Percentiles rank a stretch among this genome's conserved stretches.
phyloP scores from a whole-genome alignment of 2,113 vertebrate genomes.

The Neotragus pygmaeus region DNA sequence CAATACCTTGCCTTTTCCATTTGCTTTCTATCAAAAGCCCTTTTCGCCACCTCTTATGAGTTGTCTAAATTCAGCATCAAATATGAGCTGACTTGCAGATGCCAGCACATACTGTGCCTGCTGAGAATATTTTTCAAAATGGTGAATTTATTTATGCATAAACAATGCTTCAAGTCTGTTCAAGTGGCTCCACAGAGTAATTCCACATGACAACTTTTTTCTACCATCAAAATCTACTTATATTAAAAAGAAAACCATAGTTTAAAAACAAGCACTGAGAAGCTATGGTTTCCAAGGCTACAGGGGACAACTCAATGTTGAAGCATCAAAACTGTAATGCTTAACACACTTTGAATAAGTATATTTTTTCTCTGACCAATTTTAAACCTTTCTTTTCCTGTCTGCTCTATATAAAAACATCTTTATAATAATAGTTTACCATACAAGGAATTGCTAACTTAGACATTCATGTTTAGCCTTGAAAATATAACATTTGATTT shows the following conservation, averaged over 20 bases:
- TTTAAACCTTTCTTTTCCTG: slow-evolving; percentile 36
- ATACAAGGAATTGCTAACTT: not conserved
- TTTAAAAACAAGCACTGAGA: slow-evolving; percentile 58
- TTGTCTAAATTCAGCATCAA: slow-evolving; percentile 4
- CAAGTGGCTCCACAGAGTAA: slow-evolving; percentile 48
- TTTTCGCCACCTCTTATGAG: not conserved
- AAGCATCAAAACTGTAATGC: slow-evolving; percentile 39
- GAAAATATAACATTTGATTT: slow-evolving; percentile 4
- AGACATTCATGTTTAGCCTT: slow-evolving; percentile 27
- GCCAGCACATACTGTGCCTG: not conserved
- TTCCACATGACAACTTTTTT: slow-evolving; percentile 64
- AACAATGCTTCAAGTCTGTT: slow-evolving; percentile 50
- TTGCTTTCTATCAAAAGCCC: slow-evolving; percentile 29
- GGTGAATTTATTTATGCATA: slow-evolving; percentile 51
- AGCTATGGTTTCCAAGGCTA: slow-evolving; percentile 46
- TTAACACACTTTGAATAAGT: slow-evolving; percentile 1
- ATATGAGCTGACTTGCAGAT: not conserved
- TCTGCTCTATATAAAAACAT: slow-evolving; percentile 33
- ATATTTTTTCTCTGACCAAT: slow-evolving; percentile 8
- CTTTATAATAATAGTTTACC: slow-evolving; percentile 27
- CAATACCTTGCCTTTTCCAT: slow-evolving; percentile 30
- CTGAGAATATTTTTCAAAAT: not conserved
- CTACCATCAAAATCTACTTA: slow-evolving; percentile 62
- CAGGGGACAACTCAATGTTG: not conserved
- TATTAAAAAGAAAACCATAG: slow-evolving; percentile 17